Evolutionary conservation across 2,113 vertebrate species (phyloP).

Genomic region (Lamprologus speciosus): DNA sequence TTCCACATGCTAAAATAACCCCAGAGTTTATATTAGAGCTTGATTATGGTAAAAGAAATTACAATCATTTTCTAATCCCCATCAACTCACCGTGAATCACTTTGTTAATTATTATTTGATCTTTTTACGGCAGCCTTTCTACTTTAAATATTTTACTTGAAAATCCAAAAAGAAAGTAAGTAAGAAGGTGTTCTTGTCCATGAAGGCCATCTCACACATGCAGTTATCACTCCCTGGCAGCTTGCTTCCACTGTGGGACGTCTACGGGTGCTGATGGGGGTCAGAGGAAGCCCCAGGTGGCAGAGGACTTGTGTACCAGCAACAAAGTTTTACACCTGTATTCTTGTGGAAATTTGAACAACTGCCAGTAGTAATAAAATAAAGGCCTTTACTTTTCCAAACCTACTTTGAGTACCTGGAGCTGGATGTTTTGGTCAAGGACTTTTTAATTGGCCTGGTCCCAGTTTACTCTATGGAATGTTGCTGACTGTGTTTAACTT

Average conservation of each 20-base stretch:
- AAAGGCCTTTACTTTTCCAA: neutral
- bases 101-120: neutral
- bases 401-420: neutral
- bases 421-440: neutral
- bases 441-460: neutral
- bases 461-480: neutral
- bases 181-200: neutral
- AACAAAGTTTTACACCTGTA: neutral
- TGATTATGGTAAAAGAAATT: rapidly evolving
- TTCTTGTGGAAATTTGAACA: neutral
- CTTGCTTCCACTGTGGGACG: rapidly evolving
- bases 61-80: neutral
- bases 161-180: neutral
- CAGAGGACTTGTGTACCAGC: neutral
- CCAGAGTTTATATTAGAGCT: rapidly evolving
- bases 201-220: rapidly evolving
- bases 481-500: neutral
- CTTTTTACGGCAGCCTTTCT: neutral
- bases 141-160: neutral
- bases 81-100: neutral
- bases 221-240: neutral
- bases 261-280: neutral
- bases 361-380: neutral
- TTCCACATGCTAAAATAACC: neutral
- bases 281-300: neutral